These are phyloP conservation scores for Phyllopteryx taeniolatus DNA, from an alignment of 2,113 vertebrate species.

Conservation along the genomic window DNA sequence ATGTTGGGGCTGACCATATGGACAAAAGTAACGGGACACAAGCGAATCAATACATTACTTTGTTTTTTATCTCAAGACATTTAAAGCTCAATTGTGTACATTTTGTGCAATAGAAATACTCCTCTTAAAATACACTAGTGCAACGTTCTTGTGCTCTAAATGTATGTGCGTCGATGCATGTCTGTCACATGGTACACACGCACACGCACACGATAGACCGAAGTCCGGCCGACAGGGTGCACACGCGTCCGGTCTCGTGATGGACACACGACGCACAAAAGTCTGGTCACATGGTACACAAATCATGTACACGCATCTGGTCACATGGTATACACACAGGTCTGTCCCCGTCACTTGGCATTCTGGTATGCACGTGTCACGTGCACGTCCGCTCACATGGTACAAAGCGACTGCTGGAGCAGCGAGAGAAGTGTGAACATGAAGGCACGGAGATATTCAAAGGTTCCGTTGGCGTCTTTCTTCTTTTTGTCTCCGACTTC, in stretches of 20 bases:
- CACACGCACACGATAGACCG: neutral
- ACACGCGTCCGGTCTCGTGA: too few species aligned
- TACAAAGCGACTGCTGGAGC: neutral
- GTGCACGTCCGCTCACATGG: neutral
- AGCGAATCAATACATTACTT: neutral
- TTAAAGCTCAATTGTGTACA: neutral
- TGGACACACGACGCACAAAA: too few species aligned
- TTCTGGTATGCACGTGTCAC: too few species aligned
- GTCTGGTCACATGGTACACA: too few species aligned
- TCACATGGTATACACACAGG: too few species aligned
- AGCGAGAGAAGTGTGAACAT: neutral
- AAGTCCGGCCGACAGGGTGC: neutral
- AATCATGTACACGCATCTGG: too few species aligned
- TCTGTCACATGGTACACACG: neutral
- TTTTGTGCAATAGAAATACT: neutral
- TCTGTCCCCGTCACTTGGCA: too few species aligned
- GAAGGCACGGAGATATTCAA: neutral
- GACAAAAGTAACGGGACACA: neutral
- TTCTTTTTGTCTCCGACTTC: neutral
- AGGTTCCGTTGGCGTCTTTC: neutral
- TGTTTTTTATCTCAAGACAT: neutral
- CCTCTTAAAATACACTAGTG: neutral
- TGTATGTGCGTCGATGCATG: neutral
- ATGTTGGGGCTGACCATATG: neutral
- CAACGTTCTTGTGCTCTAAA: neutral